Conservation (phyloP, 92 coral and sea anemone species). For the Epizoanthus ramosus region DNA sequence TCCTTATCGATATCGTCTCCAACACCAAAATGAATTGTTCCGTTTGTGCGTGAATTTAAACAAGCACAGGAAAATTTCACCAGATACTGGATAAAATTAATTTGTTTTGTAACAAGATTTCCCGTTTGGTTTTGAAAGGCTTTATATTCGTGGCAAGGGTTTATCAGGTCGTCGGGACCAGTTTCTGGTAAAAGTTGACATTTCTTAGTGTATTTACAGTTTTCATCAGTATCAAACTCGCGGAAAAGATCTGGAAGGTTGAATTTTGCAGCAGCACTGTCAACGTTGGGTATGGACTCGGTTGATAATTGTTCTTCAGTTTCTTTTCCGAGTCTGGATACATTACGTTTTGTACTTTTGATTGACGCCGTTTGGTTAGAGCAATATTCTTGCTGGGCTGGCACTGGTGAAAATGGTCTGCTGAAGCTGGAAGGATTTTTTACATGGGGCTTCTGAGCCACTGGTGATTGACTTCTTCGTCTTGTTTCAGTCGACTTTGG, state of each 20-base stretch:
- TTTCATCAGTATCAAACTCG: constrained; percentile 33
- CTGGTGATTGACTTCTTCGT: constrained; percentile 23
- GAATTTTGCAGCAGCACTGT: background rate
- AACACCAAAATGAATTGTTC: constrained; percentile 70
- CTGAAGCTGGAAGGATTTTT: background rate
- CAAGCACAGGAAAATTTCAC: constrained; percentile 60
- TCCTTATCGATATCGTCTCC: constrained; percentile 49
- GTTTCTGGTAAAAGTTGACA: constrained; percentile 42
- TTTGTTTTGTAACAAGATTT: background rate
- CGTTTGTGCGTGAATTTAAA: constrained; percentile 61
- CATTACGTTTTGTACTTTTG: background rate
- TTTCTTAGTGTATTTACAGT: background rate
- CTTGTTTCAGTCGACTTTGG: background rate
- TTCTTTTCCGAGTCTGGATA: background rate
- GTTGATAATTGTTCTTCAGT: too few species aligned
- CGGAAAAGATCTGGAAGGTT: constrained; percentile 27
- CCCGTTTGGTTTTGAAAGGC: constrained; percentile 24
- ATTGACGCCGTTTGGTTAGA: background rate
- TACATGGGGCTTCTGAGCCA: background rate
- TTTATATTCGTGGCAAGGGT: constrained; percentile 41
- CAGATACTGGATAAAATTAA: constrained; percentile 32
- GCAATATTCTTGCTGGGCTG: background rate
- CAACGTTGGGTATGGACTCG: background rate
- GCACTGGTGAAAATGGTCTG: background rate
- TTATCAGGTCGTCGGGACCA: constrained; percentile 55